These are phyloP conservation scores for Callinectes sapidus DNA, from an alignment of 2,888 invertebrate genomes.

Conservation along the genomic window DNA sequence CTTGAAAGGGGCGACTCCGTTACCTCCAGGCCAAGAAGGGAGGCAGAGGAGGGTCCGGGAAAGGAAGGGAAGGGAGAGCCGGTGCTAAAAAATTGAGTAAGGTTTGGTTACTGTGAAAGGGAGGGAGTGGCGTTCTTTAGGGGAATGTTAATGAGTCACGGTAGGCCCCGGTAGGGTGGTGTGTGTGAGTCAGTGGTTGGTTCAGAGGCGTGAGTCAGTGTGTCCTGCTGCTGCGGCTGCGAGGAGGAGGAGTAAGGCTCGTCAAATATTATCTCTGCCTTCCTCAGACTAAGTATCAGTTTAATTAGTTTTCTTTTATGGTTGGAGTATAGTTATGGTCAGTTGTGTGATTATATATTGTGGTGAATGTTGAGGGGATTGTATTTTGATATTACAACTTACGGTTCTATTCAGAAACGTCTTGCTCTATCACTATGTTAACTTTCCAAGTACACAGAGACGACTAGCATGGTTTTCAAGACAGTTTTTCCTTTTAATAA, in stretches of 20 bases:
- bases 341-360: background rate
- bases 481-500: too few relatives aligned
- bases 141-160: slow-evolving; percentile 13
- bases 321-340: background rate
- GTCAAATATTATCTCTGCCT: background rate
- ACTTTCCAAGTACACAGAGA: too few relatives aligned
- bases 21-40: background rate
- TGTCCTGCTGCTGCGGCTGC: too few relatives aligned
- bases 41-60: background rate
- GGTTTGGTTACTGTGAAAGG: background rate
- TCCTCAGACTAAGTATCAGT: background rate
- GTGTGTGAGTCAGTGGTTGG: background rate
- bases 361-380: background rate
- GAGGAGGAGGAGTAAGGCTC: background rate
- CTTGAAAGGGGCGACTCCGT: background rate
- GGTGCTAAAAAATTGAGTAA: background rate
- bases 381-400: too few relatives aligned
- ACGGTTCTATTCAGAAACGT: too few relatives aligned
- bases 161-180: background rate
- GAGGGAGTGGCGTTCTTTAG: background rate
- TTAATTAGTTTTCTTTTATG: background rate
- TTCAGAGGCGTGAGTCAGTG: background rate
- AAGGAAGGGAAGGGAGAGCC: background rate
- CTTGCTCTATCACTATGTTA: too few relatives aligned
- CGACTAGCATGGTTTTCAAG: too few relatives aligned